Percentiles rank a stretch among this genome's conserved stretches.
These are phyloP conservation scores for Hippasteria phrygiana DNA, from an alignment of 53 echinoderm and acorn worm genomes.

Conservation along the genomic window DNA sequence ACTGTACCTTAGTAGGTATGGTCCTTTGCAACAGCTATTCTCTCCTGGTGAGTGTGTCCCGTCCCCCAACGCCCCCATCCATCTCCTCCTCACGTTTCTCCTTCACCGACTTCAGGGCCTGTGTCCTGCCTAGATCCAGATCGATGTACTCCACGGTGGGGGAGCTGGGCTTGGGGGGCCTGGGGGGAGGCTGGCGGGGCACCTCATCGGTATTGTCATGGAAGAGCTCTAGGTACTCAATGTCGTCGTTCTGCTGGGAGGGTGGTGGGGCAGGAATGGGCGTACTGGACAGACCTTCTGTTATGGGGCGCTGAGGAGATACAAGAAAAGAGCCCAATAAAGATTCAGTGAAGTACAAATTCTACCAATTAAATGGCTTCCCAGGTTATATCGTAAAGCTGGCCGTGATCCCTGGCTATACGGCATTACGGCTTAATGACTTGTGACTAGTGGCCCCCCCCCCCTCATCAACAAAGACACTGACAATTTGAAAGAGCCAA, in stretches of 20 bases:
- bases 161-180: constrained; percentile 75
- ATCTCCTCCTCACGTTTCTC: constrained; percentile 77
- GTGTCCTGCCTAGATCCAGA: constrained; percentile 86
- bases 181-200: constrained; percentile 58
- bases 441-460: too few species aligned
- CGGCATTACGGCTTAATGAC: too few species aligned
- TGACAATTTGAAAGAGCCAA: too few species aligned
- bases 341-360: too few species aligned
- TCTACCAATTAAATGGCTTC: too few species aligned
- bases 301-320: constrained; percentile 69
- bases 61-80: constrained; percentile 29
- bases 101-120: constrained; percentile 80
- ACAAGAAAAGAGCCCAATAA: constrained; percentile 74
- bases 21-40: neutral
- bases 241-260: constrained; percentile 60
- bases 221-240: constrained; percentile 89
- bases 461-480: too few species aligned
- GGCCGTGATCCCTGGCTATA: too few species aligned
- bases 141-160: constrained; percentile 88
- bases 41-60: constrained; percentile 34
- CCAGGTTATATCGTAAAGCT: too few species aligned
- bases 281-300: constrained; percentile 42
- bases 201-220: constrained; percentile 76
- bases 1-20: too few species aligned
- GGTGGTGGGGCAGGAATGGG: constrained; percentile 64